These are phyloP conservation scores for Lordiphosa stackelbergi DNA, from an alignment of 1,140 invertebrate genomes.

Conservation along the genomic window DNA sequence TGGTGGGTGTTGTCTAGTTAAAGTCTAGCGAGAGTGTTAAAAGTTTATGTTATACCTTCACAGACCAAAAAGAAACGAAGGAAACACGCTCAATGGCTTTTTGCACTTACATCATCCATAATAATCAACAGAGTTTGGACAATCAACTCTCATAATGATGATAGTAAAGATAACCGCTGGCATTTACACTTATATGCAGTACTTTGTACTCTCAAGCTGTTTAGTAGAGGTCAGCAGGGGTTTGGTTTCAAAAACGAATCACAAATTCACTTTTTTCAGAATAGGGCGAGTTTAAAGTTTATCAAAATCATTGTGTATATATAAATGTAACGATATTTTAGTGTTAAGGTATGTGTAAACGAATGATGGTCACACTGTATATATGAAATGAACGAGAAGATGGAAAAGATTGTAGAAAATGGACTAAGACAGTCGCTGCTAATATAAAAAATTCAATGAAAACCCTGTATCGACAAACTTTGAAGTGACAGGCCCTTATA, in stretches of 20 bases:
- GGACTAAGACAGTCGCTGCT: no score
- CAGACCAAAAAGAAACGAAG: conserved; percentile 2
- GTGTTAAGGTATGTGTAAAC: no score
- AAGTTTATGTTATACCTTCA: conserved; percentile 25
- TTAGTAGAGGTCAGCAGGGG: conserved; percentile 17
- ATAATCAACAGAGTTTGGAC: conserved; percentile 38
- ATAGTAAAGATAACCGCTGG: conserved; percentile 39
- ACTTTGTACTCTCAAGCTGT: conserved; percentile 1
- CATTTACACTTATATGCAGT: conserved; percentile 46
- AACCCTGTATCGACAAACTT: no score
- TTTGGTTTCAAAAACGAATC: neutral
- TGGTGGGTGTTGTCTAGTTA: conserved; percentile 26
- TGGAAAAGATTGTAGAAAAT: no score
- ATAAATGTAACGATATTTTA: no score
- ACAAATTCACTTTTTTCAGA: neutral
- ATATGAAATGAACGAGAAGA: no score
- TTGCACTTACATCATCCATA: conserved; percentile 54
- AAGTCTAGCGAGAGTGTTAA: conserved; percentile 23
- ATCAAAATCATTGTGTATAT: no score
- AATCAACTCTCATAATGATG: conserved; percentile 28
- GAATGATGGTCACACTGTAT: no score
- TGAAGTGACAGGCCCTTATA: no score
- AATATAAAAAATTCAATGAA: no score
- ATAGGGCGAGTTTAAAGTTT: no score
- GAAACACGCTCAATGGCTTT: conserved; percentile 43